Percentiles rank a stretch among this genome's conserved stretches.
These are phyloP conservation scores for Dromius quadrimaculatus DNA, from an alignment of 2,888 invertebrate species.

Conservation along the genomic window DNA sequence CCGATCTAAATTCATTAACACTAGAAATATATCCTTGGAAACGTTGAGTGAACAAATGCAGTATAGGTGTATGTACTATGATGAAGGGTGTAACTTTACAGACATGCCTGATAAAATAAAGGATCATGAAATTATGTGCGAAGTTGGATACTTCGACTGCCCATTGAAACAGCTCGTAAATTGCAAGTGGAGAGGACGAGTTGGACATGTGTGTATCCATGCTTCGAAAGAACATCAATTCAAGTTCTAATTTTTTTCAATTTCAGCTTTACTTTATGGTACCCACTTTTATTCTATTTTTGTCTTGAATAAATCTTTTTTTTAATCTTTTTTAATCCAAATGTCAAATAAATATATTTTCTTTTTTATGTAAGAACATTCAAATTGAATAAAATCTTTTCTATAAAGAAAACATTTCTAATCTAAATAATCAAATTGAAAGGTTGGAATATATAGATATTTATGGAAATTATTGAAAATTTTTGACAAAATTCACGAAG, in stretches of 20 bases:
- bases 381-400: too few species aligned
- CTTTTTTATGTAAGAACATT: too few species aligned
- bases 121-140: conserved; percentile 40
- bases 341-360: too few species aligned
- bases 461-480: too few species aligned
- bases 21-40: conserved; percentile 33
- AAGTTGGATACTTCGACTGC: conserved; percentile 38
- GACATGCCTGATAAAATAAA: conserved; percentile 39
- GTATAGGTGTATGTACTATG: conserved; percentile 45
- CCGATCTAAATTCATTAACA: conserved; percentile 22
- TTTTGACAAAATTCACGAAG: too few species aligned
- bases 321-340: too few species aligned
- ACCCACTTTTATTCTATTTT: too few species aligned
- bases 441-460: too few species aligned
- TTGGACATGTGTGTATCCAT: conserved; percentile 40
- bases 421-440: too few species aligned
- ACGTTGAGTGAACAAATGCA: conserved; percentile 47
- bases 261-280: neutral
- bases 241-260: conserved; percentile 19
- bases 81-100: conserved; percentile 41
- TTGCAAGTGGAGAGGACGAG: conserved; percentile 42
- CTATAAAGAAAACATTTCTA: too few species aligned
- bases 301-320: too few species aligned
- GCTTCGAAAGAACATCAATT: conserved; percentile 45
- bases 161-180: conserved; percentile 42